Percentiles rank a stretch among this genome's conserved stretches.
Evolutionary conservation across 2,888 invertebrate genomes (phyloP).

Genomic region (Dyspetes luteomarginatus): DNA sequence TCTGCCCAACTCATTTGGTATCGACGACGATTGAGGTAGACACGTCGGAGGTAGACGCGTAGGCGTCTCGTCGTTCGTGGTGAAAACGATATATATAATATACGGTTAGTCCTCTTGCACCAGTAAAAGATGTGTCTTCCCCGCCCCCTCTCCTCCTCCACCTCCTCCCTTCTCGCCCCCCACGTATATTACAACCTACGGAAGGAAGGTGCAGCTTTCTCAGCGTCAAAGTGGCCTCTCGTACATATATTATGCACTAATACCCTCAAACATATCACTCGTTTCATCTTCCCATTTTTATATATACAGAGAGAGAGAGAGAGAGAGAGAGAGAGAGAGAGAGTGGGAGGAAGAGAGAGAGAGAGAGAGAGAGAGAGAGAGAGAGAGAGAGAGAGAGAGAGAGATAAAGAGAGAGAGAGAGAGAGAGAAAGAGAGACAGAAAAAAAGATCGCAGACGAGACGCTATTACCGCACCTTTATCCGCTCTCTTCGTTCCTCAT

Average conservation of each 20-base stretch:
- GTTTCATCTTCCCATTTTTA: conserved; percentile 10
- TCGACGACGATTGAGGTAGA: conserved; percentile 42
- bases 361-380: too few species aligned
- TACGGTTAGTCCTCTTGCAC: background rate
- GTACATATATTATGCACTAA: conserved; percentile 14
- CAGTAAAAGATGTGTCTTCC: conserved; percentile 11
- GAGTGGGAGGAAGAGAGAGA: too few species aligned
- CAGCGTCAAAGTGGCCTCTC: conserved; percentile 26
- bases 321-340: background rate
- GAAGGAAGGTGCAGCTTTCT: conserved; percentile 61
- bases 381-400: background rate
- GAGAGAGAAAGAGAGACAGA: background rate
- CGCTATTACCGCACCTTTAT: conserved; percentile 52
- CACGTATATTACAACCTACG: conserved; percentile 54
- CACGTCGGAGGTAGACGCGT: conserved; percentile 56
- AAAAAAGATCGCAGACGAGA: background rate
- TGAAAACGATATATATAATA: background rate
- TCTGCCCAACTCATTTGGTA: conserved; percentile 10
- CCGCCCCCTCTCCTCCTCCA: background rate
- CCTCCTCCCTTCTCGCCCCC: conserved; percentile 8
- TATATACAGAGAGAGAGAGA: background rate
- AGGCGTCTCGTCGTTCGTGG: conserved; percentile 51
- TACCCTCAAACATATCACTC: conserved; percentile 21
- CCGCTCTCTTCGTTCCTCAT: background rate
- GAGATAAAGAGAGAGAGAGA: background rate